Base-by-base conservation (phyloP, 1,140 invertebrate species). In the Thereuonema tuberculata region DNA sequence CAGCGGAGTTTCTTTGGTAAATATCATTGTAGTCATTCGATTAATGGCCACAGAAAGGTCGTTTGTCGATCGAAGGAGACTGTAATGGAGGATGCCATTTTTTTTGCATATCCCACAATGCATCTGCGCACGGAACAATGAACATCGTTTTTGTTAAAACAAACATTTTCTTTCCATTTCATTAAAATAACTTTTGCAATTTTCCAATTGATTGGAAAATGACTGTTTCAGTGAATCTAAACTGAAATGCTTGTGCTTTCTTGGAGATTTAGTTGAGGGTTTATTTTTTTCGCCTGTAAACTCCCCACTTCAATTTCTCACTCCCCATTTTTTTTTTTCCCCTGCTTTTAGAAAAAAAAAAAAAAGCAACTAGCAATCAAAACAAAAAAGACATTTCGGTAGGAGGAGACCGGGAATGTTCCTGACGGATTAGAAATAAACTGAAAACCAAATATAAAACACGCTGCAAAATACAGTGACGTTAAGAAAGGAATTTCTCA, bases 1-100 rank as follows among this genome's bases (percentile, higher is more conserved):
- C 17, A 12, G 23, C 5, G 9, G 21, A 9, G 31, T 37, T 37
- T 37, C 5, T 5, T 9, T 5, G 5, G 31, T 9, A 37, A 9
- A 14, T 50, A 50, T 14, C 48, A 21, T 20, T 14, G 21, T 17
- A 21, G 21, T 50, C 48, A 50, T 24, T 50, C 17, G 23, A 21
- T 20, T 12, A 50, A 12, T 50, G 5, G 3, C 48, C 23, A 12
- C 48, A 21, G 48, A 5, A 50, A 50, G 5, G 24, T 50, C n/a
- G 53, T 25, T 26, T 9, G 3, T 25, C 27, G 27, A 14, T 17
- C 17, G 14, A 5, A 23, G 23, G 3, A 3, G 9, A 9, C 53
- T 25, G 53, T 29, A 27, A 55, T 29, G 53, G 53, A 55, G 53
- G 53, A 55, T 25, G 53, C 53, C 53, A 55, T 55, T 55, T 55